phyloP scores from a whole-genome alignment of 2,113 vertebrate species.

The Stomatorhinus ivindoensis region DNA sequence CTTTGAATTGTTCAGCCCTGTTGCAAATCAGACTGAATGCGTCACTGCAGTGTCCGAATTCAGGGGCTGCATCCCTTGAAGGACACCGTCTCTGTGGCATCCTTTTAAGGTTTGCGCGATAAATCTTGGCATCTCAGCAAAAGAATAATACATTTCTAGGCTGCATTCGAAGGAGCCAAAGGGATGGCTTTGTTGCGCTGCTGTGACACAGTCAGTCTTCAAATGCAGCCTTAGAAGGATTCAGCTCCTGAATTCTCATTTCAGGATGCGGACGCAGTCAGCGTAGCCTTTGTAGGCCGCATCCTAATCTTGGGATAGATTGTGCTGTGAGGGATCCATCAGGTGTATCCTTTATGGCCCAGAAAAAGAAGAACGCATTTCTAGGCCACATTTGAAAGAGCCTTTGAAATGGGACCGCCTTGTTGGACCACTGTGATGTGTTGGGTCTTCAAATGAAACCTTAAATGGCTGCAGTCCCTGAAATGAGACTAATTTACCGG shows the following conservation, averaged over 20 bases:
- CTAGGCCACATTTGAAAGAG: neutral
- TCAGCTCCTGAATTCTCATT: neutral
- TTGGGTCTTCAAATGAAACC: neutral
- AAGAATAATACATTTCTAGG: neutral
- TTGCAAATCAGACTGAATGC: too few relatives aligned
- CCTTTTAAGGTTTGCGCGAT: neutral
- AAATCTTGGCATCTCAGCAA: neutral
- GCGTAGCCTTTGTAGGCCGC: neutral
- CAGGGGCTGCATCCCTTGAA: too few relatives aligned
- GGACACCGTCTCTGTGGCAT: neutral
- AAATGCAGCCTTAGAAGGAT: neutral
- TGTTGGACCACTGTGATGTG: neutral
- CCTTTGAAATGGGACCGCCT: neutral
- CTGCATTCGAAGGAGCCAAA: too few relatives aligned
- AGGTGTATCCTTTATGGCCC: neutral
- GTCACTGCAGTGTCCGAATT: too few relatives aligned
- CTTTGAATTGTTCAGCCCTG: too few relatives aligned
- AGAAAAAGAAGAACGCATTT: neutral
- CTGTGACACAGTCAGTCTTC: neutral
- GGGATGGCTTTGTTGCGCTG: too few relatives aligned
- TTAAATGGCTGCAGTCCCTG: neutral
- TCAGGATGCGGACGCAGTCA: neutral
- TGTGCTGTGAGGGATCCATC: neutral
- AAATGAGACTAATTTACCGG: neutral
- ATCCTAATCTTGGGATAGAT: neutral